These are phyloP conservation scores for Butastur rufipennis DNA, from an alignment of 2,113 vertebrate genomes.

Conservation along the genomic window DNA sequence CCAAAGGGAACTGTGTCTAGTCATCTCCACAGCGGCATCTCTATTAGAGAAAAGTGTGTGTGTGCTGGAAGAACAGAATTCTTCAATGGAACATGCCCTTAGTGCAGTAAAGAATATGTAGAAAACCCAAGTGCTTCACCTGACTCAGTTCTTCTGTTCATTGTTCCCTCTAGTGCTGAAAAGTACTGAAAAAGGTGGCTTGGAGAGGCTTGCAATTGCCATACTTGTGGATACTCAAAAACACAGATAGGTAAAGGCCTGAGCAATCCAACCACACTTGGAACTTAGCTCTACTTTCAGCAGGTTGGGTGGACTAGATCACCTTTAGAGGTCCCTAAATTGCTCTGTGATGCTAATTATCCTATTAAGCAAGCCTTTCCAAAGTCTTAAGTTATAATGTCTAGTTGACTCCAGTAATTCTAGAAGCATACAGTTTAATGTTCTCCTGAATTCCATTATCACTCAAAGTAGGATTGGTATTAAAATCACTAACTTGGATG, in stretches of 20 bases:
- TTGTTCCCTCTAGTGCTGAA: background rate
- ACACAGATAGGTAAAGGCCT: background rate
- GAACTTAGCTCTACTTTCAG: background rate
- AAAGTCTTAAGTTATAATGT: background rate
- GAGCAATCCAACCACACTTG: background rate
- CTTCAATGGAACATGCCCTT: background rate
- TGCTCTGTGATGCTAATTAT: background rate
- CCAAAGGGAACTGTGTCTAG: background rate
- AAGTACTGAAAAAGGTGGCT: background rate
- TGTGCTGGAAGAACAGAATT: background rate
- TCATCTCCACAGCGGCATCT: background rate
- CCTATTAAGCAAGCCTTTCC: background rate
- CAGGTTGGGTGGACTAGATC: background rate
- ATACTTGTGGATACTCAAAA: background rate
- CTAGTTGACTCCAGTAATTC: background rate
- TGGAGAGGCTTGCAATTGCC: background rate
- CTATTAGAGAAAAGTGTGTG: background rate
- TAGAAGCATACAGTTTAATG: background rate
- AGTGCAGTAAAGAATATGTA: background rate
- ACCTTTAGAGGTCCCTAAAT: background rate
- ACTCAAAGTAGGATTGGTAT: background rate
- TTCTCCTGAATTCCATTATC: background rate
- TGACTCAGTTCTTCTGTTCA: background rate
- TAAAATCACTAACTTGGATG: background rate
- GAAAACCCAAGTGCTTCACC: background rate